Evolutionary conservation across 1,140 invertebrate species (phyloP), one percentile per base, ranked within the genome.

Genomic region (Anastrepha ludens): DNA sequence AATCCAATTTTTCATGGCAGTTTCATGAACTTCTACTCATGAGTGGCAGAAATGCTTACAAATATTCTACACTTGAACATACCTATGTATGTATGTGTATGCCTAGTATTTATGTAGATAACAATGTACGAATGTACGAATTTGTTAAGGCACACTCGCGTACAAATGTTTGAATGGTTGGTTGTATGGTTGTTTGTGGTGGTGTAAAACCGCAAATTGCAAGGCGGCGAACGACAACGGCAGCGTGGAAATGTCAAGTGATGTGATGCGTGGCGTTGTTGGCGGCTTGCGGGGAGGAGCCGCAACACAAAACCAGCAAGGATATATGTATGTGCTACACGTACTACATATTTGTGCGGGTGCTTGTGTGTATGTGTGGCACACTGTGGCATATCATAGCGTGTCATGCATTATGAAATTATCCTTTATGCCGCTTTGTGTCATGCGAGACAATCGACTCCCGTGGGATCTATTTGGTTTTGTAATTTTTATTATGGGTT

Each of bases 1-100:
- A 87, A 87, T 87, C 86, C 86, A 87, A 87, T 87, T 87, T 87
- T 87, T 87, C 86, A 87, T 64, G 86, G 85, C 39, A 70, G 64
- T 64, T 55, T 29, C 47, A 67, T 87, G 41, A 86, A 47, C 59
- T n/a, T 60, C 17, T 81, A 9, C 15, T 20, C 47, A 55, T 3
- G 17, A 86, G 39, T 44, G 29, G 29, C 41, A n/a, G 78, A 41
- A 81, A 74, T 7, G 41, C 39, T 39, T 74, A 15, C 58, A 60
- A 11, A 85, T 7, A 2, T 15, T 41, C 67, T 4, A 62, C 60
- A 17, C 60, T 13, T 58, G 7, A 58, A 41, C 67, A 70, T 44
- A 44, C 29, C 9, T 13, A 44, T 15, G 3, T 70, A 39, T 44
- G 13, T 62, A 62, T 15, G 15, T 62, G 2, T 17, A n/a, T 62